phyloP scores from a whole-genome alignment of 2,113 vertebrate species.

The Gopherus flavomarginatus region DNA sequence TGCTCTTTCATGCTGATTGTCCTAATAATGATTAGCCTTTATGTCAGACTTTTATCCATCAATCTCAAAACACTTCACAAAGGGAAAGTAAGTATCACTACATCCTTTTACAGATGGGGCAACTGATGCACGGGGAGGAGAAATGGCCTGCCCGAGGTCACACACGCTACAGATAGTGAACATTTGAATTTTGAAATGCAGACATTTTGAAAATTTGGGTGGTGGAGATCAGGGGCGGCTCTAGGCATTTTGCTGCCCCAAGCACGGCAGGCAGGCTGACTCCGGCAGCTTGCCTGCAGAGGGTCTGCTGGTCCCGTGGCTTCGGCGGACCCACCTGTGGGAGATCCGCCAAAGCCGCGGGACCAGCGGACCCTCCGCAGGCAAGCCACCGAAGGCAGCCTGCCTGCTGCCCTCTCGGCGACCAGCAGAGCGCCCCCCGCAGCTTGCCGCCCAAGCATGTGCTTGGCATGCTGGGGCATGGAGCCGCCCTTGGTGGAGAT shows the following conservation, averaged over 20 bases:
- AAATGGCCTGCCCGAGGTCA: background rate
- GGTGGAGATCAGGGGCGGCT: background rate
- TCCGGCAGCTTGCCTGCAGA: too few species aligned
- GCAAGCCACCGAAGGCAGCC: too few species aligned
- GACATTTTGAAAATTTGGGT: background rate
- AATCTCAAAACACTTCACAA: background rate
- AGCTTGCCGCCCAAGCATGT: too few species aligned
- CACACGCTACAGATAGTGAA: background rate
- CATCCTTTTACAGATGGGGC: background rate
- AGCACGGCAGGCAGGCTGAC: too few species aligned
- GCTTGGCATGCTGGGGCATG: too few species aligned
- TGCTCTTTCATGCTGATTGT: background rate
- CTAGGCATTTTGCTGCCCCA: too few species aligned
- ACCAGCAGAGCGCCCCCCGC: too few species aligned
- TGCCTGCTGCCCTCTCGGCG: too few species aligned
- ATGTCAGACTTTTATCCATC: background rate
- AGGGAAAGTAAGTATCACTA: background rate
- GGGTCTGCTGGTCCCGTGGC: too few species aligned
- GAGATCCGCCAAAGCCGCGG: too few species aligned
- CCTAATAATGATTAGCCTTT: background rate
- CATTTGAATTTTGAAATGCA: slow-evolving; percentile 16
- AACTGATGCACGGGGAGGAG: background rate
- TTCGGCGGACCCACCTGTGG: too few species aligned
- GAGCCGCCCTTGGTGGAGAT: background rate
- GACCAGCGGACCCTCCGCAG: too few species aligned